Percentiles rank a stretch among this genome's conserved stretches.
Evolutionary conservation across 2,888 invertebrate genomes (phyloP).

Genomic region (Apamea crenata): DNA sequence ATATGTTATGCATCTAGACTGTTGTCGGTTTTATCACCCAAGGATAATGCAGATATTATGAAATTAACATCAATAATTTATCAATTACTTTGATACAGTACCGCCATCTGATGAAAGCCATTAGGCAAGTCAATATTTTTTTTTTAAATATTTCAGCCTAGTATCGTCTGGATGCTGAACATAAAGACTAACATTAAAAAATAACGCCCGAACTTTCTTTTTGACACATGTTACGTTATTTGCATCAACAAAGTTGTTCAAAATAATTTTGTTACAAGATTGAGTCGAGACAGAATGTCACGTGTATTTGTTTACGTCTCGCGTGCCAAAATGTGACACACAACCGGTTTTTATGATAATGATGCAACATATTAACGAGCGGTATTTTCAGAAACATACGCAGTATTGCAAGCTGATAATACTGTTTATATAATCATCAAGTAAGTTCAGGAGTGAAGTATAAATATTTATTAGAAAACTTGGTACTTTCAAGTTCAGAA

Average conservation of each 20-base stretch:
- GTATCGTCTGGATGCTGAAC: slow-evolving; percentile 3
- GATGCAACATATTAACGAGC: background rate
- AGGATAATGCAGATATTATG: background rate
- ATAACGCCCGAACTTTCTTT: background rate
- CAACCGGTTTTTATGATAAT: slow-evolving; percentile 23
- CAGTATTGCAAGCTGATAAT: slow-evolving; percentile 20
- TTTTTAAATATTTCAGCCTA: slow-evolving; percentile 7
- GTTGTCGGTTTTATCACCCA: background rate
- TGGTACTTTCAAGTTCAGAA: slow-evolving; percentile 33
- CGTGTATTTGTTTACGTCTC: slow-evolving; percentile 38
- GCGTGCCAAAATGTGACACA: slow-evolving; percentile 33
- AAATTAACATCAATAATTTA: background rate
- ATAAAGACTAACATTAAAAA: slow-evolving; percentile 1
- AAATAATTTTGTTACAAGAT: slow-evolving; percentile 13
- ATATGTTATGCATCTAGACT: background rate
- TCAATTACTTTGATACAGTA: background rate
- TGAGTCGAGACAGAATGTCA: slow-evolving; percentile 17
- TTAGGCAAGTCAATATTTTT: slow-evolving; percentile 8
- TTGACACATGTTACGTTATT: slow-evolving; percentile 8
- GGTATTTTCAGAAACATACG: slow-evolving; percentile 17
- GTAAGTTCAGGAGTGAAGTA: slow-evolving; percentile 13
- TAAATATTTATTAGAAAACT: slow-evolving; percentile 24
- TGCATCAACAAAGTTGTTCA: slow-evolving; percentile 20
- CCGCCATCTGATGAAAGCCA: slow-evolving; percentile 10
- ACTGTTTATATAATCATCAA: slow-evolving; percentile 19